Conservation (phyloP, 2,797 vertebrate species). For the Chromobotia macracanthus region DNA sequence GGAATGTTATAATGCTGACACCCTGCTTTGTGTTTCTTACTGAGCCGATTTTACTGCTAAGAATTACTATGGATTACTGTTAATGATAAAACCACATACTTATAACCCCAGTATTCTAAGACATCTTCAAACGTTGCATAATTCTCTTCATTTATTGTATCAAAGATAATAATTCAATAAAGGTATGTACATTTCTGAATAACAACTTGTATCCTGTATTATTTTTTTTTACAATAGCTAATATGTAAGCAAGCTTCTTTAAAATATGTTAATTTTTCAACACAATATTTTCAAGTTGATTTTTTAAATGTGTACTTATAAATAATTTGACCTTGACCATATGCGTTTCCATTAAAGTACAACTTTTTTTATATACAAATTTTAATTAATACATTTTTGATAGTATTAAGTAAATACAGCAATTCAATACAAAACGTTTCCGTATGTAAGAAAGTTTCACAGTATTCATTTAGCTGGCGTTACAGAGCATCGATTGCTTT, state of each 20-base stretch:
- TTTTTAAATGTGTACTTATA: too few species aligned
- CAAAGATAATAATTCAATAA: constrained; percentile 62
- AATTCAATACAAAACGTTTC: too few species aligned
- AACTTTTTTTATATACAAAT: too few species aligned
- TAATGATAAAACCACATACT: constrained; percentile 62
- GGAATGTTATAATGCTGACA: constrained; percentile 61
- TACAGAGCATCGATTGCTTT: constrained; percentile 40
- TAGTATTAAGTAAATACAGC: too few species aligned
- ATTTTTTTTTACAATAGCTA: neutral
- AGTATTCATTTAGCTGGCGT: too few species aligned
- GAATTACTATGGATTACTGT: constrained; percentile 63
- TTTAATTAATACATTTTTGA: too few species aligned
- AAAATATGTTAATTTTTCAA: neutral
- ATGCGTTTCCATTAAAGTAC: too few species aligned
- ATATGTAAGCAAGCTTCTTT: neutral
- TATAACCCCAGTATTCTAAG: constrained; percentile 64
- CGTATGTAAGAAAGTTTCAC: too few species aligned
- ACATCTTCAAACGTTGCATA: constrained; percentile 60
- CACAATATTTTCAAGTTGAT: too few species aligned
- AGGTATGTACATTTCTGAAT: constrained; percentile 62
- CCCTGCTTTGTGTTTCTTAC: constrained; percentile 66
- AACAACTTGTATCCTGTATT: constrained; percentile 28
- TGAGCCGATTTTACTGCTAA: constrained; percentile 67
- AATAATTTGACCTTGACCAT: too few species aligned
- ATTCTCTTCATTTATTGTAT: constrained; percentile 62